phyloP scores from a whole-genome alignment of 2,888 invertebrate genomes.

The Pterostichus niger region DNA sequence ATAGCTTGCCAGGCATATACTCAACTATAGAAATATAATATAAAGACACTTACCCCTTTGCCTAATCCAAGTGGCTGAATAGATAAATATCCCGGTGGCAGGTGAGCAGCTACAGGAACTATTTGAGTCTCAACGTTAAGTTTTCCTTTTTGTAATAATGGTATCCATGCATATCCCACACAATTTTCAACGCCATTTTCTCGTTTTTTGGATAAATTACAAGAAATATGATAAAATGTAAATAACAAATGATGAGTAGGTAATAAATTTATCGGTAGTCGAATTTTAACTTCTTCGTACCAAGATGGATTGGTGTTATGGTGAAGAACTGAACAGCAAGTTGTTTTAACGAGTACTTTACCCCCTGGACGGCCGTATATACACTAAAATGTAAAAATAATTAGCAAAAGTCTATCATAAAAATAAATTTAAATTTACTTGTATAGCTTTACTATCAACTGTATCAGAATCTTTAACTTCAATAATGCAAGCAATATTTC shows the following conservation, averaged over 20 bases:
- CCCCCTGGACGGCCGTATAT: conserved; percentile 87
- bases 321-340: conserved; percentile 90
- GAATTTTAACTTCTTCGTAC: conserved; percentile 96
- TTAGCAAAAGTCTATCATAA: neutral
- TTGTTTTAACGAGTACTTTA: conserved; percentile 82
- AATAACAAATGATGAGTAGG: conserved; percentile 95
- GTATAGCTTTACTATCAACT: conserved; percentile 84
- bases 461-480: conserved; percentile 92
- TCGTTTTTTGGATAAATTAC: conserved; percentile 88
- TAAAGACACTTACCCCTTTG: conserved; percentile 86
- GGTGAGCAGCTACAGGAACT: conserved; percentile 91
- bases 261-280: conserved; percentile 91
- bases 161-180: conserved; percentile 97
- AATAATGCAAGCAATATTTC: conserved; percentile 95
- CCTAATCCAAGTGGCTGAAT: conserved; percentile 94
- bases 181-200: conserved; percentile 89
- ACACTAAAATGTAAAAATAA: conserved; percentile 78
- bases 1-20: too few species aligned
- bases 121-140: conserved; percentile 90
- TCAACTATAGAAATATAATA: conserved; percentile 6
- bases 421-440: conserved; percentile 79
- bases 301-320: conserved; percentile 94
- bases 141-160: conserved; percentile 91
- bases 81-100: conserved; percentile 93
- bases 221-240: conserved; percentile 97